A percentile compares a stretch with the other conserved stretches of the same genome.
These are phyloP conservation scores for Ornithoptera alexandrae DNA, from an alignment of 2,888 invertebrate genomes.

Conservation along the genomic window DNA sequence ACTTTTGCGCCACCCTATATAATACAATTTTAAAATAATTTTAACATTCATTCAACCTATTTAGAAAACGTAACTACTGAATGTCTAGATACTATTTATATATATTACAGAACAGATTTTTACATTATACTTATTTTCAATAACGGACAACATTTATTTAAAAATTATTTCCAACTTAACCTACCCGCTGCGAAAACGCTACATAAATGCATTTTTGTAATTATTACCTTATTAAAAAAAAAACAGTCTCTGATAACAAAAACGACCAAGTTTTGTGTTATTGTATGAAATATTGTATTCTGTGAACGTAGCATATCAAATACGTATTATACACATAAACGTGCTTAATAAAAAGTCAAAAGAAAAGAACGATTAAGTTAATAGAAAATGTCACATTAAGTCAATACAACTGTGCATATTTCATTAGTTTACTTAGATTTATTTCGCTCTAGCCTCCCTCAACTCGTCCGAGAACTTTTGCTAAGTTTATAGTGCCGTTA, in stretches of 20 bases:
- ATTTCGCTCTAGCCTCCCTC: not conserved
- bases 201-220: not conserved
- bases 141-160: too few species aligned
- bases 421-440: not conserved
- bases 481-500: not conserved
- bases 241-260: not conserved
- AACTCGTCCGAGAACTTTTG: not conserved
- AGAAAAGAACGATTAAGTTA: not conserved
- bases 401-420: not conserved
- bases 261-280: too few species aligned
- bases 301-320: too few species aligned
- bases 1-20: too few species aligned
- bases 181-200: not conserved
- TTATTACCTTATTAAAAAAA: not conserved
- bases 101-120: too few species aligned
- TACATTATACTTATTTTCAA: too few species aligned
- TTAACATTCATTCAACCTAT: too few species aligned
- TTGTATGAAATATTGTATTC: not conserved
- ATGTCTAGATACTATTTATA: too few species aligned
- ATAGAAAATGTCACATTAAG: not conserved
- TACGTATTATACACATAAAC: too few species aligned
- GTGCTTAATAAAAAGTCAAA: too few species aligned
- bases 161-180: not conserved
- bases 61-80: too few species aligned
- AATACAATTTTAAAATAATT: too few species aligned